Base-by-base conservation (phyloP, 2,888 invertebrate species). In the Tipula vernalis region DNA sequence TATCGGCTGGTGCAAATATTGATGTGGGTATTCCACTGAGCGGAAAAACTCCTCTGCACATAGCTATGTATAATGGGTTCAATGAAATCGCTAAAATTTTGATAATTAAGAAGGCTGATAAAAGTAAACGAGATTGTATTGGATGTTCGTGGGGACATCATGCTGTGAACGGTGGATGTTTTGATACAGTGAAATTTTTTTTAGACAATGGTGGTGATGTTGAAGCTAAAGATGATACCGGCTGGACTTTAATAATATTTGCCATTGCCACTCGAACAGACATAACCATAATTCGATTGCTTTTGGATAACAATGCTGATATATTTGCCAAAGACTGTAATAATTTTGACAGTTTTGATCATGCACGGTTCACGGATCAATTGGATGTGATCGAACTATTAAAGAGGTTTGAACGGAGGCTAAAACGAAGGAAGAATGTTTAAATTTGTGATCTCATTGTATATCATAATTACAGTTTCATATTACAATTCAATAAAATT, bases 61-160 rank as follows among this genome's bases (percentile, higher is more conserved):
- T 91, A 87, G 90, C 91, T 10, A 91, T 91, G 88, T 91, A 90
- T 87, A 88, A 91, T 88, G 91, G 91, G 18, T 90, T 90, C 87
- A 87, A 91, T 88, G 89, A 90, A 2, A 90, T 91, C 28, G 90
- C 91, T 2, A 91, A 91, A 83, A 90, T 91, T 84, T 88, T 91
- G 87, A 87, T 91, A 42, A 91, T 91, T 88, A 91, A 90, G 87
- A 91, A 90, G 88, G 91, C 91, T 5, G 88, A 89, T 87, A 88
- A 91, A 88, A 90, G 90, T 89, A 90, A 90, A 13, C 88, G 83
- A 86, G 91, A 91, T 88, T 89, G 89, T 87, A 90, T 90, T 88
- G 90, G 90, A 39, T 89, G 91, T 90, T 91, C 90, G 51, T 90
- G 91, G 12, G 89, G 90, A 36, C 91, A 91, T 88, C 91, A 90